Evolutionary conservation across 2,888 invertebrate species (phyloP).

Genomic region (Falcaria lacertinaria): DNA sequence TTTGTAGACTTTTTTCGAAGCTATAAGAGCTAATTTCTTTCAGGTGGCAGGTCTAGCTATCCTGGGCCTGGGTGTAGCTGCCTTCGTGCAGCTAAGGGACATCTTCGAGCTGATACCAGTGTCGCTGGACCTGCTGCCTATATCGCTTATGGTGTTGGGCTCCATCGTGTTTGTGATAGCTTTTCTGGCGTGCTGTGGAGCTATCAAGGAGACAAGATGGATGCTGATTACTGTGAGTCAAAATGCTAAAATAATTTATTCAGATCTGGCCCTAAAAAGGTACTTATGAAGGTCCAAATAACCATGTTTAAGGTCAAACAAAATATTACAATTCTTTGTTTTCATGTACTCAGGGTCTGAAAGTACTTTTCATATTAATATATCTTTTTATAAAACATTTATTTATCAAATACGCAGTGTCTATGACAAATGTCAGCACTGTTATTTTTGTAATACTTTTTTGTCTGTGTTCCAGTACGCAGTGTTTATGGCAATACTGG

Average conservation of each 20-base stretch:
- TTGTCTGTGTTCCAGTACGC: conserved; percentile 44
- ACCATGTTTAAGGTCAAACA: too few relatives aligned
- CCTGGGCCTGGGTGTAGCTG: conserved; percentile 36
- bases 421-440: too few relatives aligned
- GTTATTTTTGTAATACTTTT: background rate
- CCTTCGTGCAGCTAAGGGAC: conserved; percentile 23
- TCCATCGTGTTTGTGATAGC: conserved; percentile 84
- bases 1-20: too few relatives aligned
- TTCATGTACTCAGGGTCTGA: too few relatives aligned
- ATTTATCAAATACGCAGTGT: too few relatives aligned
- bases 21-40: conserved; percentile 35
- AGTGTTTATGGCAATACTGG: conserved; percentile 43
- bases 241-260: too few relatives aligned
- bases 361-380: too few relatives aligned
- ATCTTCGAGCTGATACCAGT: conserved; percentile 31
- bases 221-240: conserved; percentile 86
- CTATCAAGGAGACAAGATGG: conserved; percentile 88
- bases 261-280: too few relatives aligned
- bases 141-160: conserved; percentile 71
- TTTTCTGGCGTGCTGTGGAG: conserved; percentile 93
- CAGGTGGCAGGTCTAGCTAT: conserved; percentile 43
- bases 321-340: too few relatives aligned
- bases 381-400: too few relatives aligned
- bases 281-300: too few relatives aligned
- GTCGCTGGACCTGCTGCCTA: conserved; percentile 26